phyloP scores from a whole-genome alignment of 1,140 invertebrate species.

The Ceratina japonica region DNA sequence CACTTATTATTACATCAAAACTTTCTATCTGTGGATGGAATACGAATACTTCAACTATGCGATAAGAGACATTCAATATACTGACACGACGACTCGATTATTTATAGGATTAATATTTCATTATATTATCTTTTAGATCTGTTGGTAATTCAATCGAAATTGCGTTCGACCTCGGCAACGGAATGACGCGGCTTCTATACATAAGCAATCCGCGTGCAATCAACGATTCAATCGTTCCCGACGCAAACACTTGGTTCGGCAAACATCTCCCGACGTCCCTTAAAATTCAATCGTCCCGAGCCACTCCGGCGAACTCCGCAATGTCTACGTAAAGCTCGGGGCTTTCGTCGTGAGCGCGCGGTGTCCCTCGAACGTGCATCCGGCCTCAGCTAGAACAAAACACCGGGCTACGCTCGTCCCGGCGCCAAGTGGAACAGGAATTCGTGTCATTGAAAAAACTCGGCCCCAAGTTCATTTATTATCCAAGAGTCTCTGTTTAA shows the following conservation, averaged over 20 bases:
- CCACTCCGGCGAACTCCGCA: neutral
- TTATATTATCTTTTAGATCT: too few species aligned
- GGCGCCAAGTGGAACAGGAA: neutral
- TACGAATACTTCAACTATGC: conserved; percentile 24
- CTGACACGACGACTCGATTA: neutral
- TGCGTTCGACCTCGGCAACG: too few species aligned
- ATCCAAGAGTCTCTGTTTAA: too few species aligned
- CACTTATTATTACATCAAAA: conserved; percentile 34
- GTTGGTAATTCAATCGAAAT: too few species aligned
- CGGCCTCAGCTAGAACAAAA: neutral
- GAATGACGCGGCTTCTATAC: too few species aligned
- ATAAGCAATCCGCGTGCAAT: neutral
- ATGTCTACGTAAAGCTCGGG: neutral
- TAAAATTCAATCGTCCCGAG: neutral
- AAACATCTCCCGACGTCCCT: neutral
- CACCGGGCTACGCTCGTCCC: neutral
- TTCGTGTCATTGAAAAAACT: neutral
- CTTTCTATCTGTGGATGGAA: conserved; percentile 33
- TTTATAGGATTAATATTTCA: too few species aligned
- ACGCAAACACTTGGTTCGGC: neutral
- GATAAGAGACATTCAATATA: neutral
- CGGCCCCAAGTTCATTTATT: neutral
- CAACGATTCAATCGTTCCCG: neutral
- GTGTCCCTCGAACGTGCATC: neutral
- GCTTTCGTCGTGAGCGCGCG: neutral